phyloP scores from a whole-genome alignment of 2,797 vertebrate genomes.

The Bradypodion pumilum region DNA sequence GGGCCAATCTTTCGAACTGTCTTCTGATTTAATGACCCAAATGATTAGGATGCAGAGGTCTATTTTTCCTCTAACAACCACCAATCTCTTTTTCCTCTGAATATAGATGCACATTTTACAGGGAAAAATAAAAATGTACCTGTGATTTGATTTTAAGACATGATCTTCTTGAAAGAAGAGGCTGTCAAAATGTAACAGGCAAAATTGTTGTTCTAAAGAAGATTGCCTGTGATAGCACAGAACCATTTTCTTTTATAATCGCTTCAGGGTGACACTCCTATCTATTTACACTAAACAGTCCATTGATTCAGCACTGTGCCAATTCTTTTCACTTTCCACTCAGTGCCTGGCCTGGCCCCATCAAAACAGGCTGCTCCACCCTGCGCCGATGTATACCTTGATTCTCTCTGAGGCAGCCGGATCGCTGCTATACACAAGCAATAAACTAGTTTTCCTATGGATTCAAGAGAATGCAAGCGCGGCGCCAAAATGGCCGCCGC shows the following conservation, averaged over 20 bases:
- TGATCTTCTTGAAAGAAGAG: conserved; percentile 1
- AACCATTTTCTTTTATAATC: conserved; percentile 37
- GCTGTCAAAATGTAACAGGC: not conserved
- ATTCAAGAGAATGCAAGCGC: too few species aligned
- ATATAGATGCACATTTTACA: not conserved
- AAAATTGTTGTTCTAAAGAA: conserved; percentile 19
- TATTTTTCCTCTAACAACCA: not conserved
- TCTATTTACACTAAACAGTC: not conserved
- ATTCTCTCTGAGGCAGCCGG: not conserved
- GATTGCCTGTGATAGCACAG: not conserved
- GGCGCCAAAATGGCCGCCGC: too few species aligned
- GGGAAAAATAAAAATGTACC: not conserved
- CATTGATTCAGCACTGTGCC: not conserved
- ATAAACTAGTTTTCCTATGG: not conserved
- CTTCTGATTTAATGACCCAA: not conserved
- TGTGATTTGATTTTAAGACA: not conserved
- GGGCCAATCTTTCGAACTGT: not conserved
- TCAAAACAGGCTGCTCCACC: not conserved
- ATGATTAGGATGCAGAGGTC: not conserved
- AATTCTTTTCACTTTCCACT: not conserved
- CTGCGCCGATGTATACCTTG: not conserved
- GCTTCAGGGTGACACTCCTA: not conserved
- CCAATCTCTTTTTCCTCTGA: not conserved
- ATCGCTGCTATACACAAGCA: not conserved
- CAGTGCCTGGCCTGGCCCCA: not conserved